Conservation (phyloP, 2,888 invertebrate species). For the Resseliella maxima region DNA sequence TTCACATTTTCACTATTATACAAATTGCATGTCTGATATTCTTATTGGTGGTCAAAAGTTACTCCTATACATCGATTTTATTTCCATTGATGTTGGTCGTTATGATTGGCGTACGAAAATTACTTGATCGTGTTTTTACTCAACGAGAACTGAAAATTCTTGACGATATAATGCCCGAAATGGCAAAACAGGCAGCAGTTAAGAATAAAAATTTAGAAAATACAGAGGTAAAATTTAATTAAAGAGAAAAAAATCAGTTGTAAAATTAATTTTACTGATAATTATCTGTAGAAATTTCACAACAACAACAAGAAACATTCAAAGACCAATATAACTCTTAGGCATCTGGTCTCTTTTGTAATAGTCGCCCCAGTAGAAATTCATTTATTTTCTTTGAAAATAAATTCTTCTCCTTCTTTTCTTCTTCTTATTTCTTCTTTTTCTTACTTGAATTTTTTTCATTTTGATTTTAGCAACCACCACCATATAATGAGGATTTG, state of each 20-base stretch:
- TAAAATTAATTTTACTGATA: too few relatives aligned
- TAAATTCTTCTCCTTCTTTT: too few relatives aligned
- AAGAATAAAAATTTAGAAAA: constrained; percentile 81
- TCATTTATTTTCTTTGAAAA: not conserved
- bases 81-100: constrained; percentile 98
- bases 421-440: too few relatives aligned
- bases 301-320: too few relatives aligned
- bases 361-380: not conserved
- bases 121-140: constrained; percentile 90
- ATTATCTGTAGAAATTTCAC: too few relatives aligned
- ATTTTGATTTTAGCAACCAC: too few relatives aligned
- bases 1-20: constrained; percentile 91
- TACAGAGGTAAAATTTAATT: constrained; percentile 85
- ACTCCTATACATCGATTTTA: constrained; percentile 90
- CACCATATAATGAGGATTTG: constrained; percentile 25
- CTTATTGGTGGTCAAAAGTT: constrained; percentile 93
- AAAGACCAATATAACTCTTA: too few relatives aligned
- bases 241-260: too few relatives aligned
- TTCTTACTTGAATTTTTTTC: too few relatives aligned
- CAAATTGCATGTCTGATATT: constrained; percentile 87
- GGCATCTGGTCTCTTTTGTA: not conserved
- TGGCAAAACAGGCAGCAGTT: constrained; percentile 81
- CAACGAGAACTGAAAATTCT: constrained; percentile 93
- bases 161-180: constrained; percentile 97
- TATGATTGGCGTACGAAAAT: constrained; percentile 95